Percentiles rank a stretch among this genome's conserved stretches.
Conservation (phyloP, 2,888 invertebrate genomes). For the Agrotis exclamationis region DNA sequence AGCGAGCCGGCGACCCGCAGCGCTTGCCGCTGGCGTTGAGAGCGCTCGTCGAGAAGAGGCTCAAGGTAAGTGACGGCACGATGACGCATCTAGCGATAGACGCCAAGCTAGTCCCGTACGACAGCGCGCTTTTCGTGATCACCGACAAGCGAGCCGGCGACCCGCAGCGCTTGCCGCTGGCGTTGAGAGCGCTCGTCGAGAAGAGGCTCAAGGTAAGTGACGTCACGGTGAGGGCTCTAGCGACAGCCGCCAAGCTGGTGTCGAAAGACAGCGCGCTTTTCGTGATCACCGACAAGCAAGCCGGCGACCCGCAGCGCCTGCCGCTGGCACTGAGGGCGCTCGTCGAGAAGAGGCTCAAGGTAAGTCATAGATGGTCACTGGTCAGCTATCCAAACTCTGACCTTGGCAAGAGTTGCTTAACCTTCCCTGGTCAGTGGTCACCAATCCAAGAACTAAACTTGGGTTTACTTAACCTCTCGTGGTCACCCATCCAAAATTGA, state of each 20-base stretch:
- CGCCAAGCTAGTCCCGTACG: constrained; percentile 91
- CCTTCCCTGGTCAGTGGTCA: too few relatives aligned
- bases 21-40: constrained; percentile 81
- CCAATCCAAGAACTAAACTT: too few relatives aligned
- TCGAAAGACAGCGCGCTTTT: constrained; percentile 92
- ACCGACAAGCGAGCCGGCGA: constrained; percentile 91
- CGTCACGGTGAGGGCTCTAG: constrained; percentile 91
- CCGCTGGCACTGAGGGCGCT: constrained; percentile 83
- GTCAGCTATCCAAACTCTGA: too few relatives aligned
- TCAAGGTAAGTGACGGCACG: constrained; percentile 88
- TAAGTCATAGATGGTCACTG: too few relatives aligned
- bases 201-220: constrained; percentile 86
- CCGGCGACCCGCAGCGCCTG: constrained; percentile 86
- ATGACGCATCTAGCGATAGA: constrained; percentile 92
- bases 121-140: constrained; percentile 92
- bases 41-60: constrained; percentile 84
- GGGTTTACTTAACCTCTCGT: too few relatives aligned
- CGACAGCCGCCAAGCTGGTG: constrained; percentile 91
- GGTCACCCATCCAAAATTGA: too few relatives aligned
- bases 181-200: constrained; percentile 83
- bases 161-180: constrained; percentile 79
- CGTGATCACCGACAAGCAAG: constrained; percentile 90
- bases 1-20: constrained; percentile 88
- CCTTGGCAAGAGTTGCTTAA: too few relatives aligned
- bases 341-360: constrained; percentile 86